Percentiles rank a stretch among this genome's conserved stretches.
phyloP scores from a whole-genome alignment of 2,888 invertebrate genomes.

The Zaprionus bogoriensis region DNA sequence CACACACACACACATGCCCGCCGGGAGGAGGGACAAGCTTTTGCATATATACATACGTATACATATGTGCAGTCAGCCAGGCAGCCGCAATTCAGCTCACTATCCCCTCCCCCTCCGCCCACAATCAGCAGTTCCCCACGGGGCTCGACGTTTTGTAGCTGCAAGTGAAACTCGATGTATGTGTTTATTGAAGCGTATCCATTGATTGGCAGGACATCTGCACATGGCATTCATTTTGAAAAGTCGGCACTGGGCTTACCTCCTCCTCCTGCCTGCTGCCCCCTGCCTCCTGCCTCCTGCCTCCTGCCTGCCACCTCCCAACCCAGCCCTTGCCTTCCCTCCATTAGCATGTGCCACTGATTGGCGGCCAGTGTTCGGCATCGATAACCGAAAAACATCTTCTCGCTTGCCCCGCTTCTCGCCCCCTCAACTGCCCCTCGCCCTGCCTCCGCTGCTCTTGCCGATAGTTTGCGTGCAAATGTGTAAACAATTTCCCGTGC shows the following conservation, averaged over 20 bases:
- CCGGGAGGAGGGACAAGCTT: conserved; percentile 26
- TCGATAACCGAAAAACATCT: conserved; percentile 3
- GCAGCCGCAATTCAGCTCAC: conserved; percentile 35
- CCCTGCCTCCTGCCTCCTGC: background rate
- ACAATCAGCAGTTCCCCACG: conserved; percentile 5
- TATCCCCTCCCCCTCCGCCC: background rate
- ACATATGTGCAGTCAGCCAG: conserved; percentile 49
- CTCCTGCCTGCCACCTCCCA: background rate
- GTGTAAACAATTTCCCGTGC: conserved; percentile 51
- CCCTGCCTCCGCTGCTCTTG: background rate
- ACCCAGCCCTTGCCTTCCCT: background rate
- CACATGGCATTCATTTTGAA: conserved; percentile 80
- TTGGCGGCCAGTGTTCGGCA: conserved; percentile 53
- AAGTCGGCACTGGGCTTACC: conserved; percentile 49
- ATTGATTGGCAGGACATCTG: conserved; percentile 83
- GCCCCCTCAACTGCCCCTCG: background rate
- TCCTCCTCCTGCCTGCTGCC: background rate
- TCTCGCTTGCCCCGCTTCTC: background rate
- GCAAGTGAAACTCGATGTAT: conserved; percentile 63
- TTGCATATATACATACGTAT: conserved; percentile 32
- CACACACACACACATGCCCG: conserved; percentile 4
- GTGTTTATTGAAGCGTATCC: conserved; percentile 79
- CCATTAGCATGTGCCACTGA: conserved; percentile 44
- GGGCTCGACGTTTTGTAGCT: conserved; percentile 23
- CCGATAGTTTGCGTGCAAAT: conserved; percentile 53